These are phyloP conservation scores for Lutraria rhynchaena DNA, from an alignment of 1,140 invertebrate species.

Conservation along the genomic window DNA sequence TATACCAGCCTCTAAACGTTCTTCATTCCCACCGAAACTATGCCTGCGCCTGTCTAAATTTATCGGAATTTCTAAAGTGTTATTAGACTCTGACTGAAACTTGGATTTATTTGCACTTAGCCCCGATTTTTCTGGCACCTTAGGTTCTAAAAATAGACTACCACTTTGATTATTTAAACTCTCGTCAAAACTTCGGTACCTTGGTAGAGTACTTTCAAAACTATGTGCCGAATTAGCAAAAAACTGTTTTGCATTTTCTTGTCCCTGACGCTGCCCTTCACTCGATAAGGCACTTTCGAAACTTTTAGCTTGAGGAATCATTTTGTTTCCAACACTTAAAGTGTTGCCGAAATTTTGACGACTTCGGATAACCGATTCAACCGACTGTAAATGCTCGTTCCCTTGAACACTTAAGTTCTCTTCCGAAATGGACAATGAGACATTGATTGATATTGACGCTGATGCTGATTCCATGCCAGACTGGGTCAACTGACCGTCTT, in stretches of 20 bases:
- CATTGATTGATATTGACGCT: conserved; percentile 35
- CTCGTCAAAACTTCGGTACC: conserved; percentile 45
- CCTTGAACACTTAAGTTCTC: conserved; percentile 2
- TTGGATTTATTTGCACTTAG: conserved; percentile 34
- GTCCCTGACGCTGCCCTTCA: conserved; percentile 34
- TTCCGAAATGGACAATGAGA: conserved; percentile 31
- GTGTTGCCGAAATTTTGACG: conserved; percentile 11
- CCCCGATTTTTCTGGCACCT: conserved; percentile 35
- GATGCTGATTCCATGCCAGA: conserved; percentile 41
- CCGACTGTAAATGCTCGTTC: neutral
- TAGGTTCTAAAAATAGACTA: conserved; percentile 5
- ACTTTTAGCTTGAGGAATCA: conserved; percentile 45
- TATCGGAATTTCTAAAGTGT: conserved; percentile 54
- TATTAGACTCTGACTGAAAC: conserved; percentile 33
- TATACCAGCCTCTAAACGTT: conserved; percentile 28
- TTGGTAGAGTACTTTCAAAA: conserved; percentile 50
- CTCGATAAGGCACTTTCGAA: conserved; percentile 59
- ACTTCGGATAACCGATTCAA: conserved; percentile 8
- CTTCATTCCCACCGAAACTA: conserved; percentile 52
- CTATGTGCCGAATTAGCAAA: conserved; percentile 46
- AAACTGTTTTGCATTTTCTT: conserved; percentile 36
- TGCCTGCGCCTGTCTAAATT: conserved; percentile 36
- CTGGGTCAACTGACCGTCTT: conserved; percentile 34
- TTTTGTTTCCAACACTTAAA: conserved; percentile 35
- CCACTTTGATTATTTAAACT: conserved; percentile 32